These are phyloP conservation scores for Amphiprion ocellaris DNA, from an alignment of 2,113 vertebrate species.

Conservation along the genomic window DNA sequence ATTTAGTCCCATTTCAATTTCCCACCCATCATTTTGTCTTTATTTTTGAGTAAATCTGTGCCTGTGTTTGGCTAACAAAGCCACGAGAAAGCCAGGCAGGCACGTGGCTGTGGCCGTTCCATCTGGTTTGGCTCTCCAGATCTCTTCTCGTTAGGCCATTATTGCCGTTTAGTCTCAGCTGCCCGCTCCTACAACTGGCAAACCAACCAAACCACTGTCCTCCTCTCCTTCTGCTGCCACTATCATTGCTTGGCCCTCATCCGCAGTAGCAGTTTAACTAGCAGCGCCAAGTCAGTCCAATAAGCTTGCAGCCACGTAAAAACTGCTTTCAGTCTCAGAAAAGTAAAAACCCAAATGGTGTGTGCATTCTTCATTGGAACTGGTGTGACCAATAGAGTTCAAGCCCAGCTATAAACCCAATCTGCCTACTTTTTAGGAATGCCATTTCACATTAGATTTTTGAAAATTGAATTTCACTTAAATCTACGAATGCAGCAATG, in stretches of 20 bases:
- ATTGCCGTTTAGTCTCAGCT: slow-evolving; percentile 76
- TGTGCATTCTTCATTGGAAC: neutral
- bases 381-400: neutral
- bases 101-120: slow-evolving; percentile 63
- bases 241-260: slow-evolving; percentile 44
- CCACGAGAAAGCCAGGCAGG: slow-evolving; percentile 44
- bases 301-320: slow-evolving; percentile 37
- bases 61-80: slow-evolving; percentile 65
- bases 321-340: slow-evolving; percentile 12
- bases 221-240: slow-evolving; percentile 61
- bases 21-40: slow-evolving; percentile 29
- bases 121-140: slow-evolving; percentile 76
- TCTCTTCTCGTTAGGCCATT: slow-evolving; percentile 74
- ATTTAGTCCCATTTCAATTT: slow-evolving; percentile 32
- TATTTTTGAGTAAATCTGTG: slow-evolving; percentile 29
- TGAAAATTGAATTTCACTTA: neutral
- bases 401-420: neutral
- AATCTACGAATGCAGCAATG: neutral
- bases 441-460: neutral
- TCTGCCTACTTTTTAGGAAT: neutral
- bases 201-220: slow-evolving; percentile 69
- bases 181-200: slow-evolving; percentile 72
- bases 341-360: slow-evolving; percentile 5
- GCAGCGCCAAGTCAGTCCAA: slow-evolving; percentile 34
- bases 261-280: slow-evolving; percentile 40